phyloP scores from a whole-genome alignment of 2,888 invertebrate species.

The Dolichomitus sp. region DNA sequence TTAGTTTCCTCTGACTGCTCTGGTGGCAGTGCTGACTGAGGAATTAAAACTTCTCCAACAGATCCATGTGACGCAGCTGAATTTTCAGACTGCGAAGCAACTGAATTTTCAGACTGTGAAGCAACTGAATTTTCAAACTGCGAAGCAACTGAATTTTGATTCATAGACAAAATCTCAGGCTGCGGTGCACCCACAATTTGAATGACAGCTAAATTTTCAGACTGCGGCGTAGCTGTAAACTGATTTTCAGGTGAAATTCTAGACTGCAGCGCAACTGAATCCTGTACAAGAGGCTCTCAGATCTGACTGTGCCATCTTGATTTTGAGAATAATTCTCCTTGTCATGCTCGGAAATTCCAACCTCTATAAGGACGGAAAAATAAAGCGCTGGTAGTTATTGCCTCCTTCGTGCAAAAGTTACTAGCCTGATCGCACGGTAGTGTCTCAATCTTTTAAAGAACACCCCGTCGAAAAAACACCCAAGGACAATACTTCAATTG shows the following conservation, averaged over 20 bases:
- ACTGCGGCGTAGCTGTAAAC: neutral
- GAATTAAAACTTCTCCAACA: too few relatives aligned
- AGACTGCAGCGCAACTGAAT: neutral
- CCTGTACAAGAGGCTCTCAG: too few relatives aligned
- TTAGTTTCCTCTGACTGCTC: neutral
- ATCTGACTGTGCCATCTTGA: neutral
- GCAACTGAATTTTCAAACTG: too few relatives aligned
- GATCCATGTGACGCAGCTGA: too few relatives aligned
- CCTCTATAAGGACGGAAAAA: conserved; percentile 24
- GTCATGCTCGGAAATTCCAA: neutral
- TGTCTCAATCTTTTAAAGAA: conserved; percentile 54
- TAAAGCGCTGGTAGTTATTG: conserved; percentile 66
- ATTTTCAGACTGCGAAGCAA: too few relatives aligned
- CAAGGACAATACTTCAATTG: conserved; percentile 26
- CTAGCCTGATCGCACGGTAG: conserved; percentile 59
- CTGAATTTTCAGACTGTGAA: too few relatives aligned
- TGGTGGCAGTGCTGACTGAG: neutral
- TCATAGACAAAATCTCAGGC: neutral
- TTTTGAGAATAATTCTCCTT: neutral
- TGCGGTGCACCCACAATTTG: neutral
- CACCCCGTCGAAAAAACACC: conserved; percentile 26
- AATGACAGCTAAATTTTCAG: neutral
- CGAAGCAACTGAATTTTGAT: neutral
- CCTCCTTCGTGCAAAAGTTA: conserved; percentile 69
- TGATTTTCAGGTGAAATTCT: neutral